Evolutionary conservation across 2,888 invertebrate species (phyloP).

Genomic region (Aporophyla lueneburgensis): DNA sequence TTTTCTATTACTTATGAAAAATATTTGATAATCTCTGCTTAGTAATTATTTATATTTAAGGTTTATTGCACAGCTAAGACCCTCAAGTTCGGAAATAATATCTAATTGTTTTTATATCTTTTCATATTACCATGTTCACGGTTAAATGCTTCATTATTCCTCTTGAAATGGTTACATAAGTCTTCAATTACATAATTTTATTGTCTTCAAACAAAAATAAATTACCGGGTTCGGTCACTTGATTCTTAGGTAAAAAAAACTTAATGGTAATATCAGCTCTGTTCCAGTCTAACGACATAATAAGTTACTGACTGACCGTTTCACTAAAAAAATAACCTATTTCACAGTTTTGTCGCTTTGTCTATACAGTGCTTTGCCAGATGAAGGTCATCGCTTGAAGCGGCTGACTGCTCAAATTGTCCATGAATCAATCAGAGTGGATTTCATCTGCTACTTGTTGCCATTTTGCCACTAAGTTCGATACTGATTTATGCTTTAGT

Average conservation of each 20-base stretch:
- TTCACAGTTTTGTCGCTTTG: conserved; percentile 25
- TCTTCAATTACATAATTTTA: not conserved
- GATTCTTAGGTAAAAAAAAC: conserved; percentile 9
- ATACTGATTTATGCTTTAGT: conserved; percentile 92
- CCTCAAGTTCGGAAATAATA: not conserved
- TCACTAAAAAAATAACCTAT: conserved; percentile 12
- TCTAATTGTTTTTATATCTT: not conserved
- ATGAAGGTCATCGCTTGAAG: conserved; percentile 20
- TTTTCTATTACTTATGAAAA: not conserved
- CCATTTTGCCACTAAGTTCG: conserved; percentile 92
- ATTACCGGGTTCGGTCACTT: not conserved
- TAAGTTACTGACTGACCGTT: not conserved
- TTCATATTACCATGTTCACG: not conserved
- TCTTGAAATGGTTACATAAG: not conserved
- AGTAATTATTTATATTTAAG: not conserved
- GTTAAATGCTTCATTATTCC: conserved; percentile 21
- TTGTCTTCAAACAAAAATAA: not conserved
- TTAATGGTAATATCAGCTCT: not conserved
- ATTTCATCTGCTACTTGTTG: conserved; percentile 91
- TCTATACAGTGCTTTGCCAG: not conserved
- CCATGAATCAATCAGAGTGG: conserved; percentile 77
- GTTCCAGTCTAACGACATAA: conserved; percentile 8
- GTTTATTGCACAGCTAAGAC: not conserved
- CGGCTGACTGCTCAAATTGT: conserved; percentile 15
- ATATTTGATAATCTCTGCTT: not conserved